Evolutionary conservation across 2,797 vertebrate genomes (phyloP), one percentile per base, ranked within the genome.

Genomic region (Naso thynnoides): DNA sequence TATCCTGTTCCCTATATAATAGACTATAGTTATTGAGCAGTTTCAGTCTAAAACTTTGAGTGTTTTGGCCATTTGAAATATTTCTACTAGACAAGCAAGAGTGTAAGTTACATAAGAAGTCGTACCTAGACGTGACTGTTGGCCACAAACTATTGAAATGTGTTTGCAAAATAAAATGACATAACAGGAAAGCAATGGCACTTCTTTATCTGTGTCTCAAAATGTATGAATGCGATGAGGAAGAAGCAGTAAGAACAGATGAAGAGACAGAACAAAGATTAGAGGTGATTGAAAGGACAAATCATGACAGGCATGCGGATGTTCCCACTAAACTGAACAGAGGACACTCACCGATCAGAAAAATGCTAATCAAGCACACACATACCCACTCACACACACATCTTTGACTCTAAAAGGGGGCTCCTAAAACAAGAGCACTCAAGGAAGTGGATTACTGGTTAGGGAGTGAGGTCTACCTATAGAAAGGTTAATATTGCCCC

Each of bases 401-500:
- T 42, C 11, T 65, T n/a, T 74, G 31, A 50, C 76, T 44, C 13
- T 31, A 27, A 47, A 65, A 61, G 14, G 9, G 15, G 21, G 63
- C 26, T 57, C 44, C 21, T 70, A 0, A 61, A 67, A 55, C 49
- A 78, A 42, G 38, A 68, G 56, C 21, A 62, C 11, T 42, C 33
- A 15, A 63, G 36, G 9, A 60, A 45, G 16, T 15, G 33, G n/a
- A 29, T 48, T 71, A 36, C 16, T 42, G 19, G 26, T 26, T n/a
- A 24, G 15, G 16, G 10, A 21, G 54, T 21, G 36, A 75, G 3
- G 23, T 71, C 16, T 8, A 38, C 26, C 41, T 70, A 71, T 69
- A 74, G 42, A 65, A 83, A 89, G 90, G 78, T 82, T 85, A 89
- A 93, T 76, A 84, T 88, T 86, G 92, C 92, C 93, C 90, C 86